Base-by-base conservation (phyloP, 2,113 vertebrate genomes). In the Callipepla squamata region DNA sequence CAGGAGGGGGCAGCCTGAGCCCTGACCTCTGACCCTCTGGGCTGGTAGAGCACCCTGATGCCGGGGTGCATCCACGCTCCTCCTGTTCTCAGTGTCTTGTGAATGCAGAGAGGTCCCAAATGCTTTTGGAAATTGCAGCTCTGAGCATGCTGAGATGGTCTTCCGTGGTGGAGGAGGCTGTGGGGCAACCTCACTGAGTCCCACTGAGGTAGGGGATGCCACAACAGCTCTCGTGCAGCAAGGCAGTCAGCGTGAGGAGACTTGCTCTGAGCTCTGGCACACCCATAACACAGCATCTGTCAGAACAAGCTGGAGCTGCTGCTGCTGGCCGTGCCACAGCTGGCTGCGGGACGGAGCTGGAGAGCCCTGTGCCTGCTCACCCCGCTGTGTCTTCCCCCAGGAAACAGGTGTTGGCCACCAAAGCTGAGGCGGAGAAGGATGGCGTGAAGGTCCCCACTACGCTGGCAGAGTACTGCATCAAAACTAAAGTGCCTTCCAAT, bases 401-500 rank as follows among this genome's bases (percentile, higher is more conserved):
- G 97, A 99, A 99, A 97, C 99, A 99, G 96, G 99, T 99, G 87
- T 97, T 98, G 96, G 98, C 99, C 40, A 99, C 99, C 42, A 99
- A 99, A 90, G 99, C 98, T 0, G 99, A 99, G 95, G 99, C 99
- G 3, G 99, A 99, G 91, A 99, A 99, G 47, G 99, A 99, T 58
- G 99, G 99, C 0, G 99, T 99, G 90, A 99, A 99, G 97, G 99
- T 99, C 72, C 99, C 99, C 66, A 99, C 99, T 76, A 99, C 99
- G 4, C 97, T 99, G 97, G 99, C 99, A 2, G 99, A 99, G 96
- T 99, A 99, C 96, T 99, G 99, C 97, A 98, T 99, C 97, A 99
- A 99, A 98, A 99, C 99, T 98, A 98, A 99, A 98, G 98, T 99
- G 97, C 99, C 99, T 98, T 99, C 99, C 97, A 99, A 99, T 93